Evolutionary conservation across 2,113 vertebrate genomes (phyloP).

Genomic region (human): DNA sequence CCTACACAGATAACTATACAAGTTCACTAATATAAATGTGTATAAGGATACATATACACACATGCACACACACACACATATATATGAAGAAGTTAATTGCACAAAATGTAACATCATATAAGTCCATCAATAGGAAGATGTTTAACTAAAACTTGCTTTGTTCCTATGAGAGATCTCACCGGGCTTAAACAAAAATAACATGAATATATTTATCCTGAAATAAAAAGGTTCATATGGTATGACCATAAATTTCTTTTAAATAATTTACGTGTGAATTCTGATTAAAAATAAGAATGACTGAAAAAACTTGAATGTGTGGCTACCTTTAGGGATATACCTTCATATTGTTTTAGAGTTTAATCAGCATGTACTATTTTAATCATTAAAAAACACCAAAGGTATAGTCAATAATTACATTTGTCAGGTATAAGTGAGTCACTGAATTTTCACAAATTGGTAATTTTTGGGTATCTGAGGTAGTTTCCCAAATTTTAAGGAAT

Average conservation of each 20-base stretch:
- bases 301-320: neutral
- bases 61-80: rapidly evolving
- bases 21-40: neutral
- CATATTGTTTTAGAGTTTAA: neutral
- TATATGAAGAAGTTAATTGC: neutral
- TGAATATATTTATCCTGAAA: neutral
- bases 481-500: neutral
- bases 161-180: neutral
- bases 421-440: neutral
- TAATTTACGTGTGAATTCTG: neutral
- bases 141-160: slow-evolving; percentile 16
- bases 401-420: neutral
- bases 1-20: neutral
- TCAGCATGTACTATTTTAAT: neutral
- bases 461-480: neutral
- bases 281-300: neutral
- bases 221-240: neutral
- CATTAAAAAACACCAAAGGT: neutral
- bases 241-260: neutral
- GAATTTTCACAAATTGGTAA: slow-evolving; percentile 29
- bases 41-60: neutral
- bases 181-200: neutral
- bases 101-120: neutral
- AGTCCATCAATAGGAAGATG: neutral
- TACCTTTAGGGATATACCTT: neutral